phyloP scores from a whole-genome alignment of 2,113 vertebrate genomes.

The Microtus richardsoni region DNA sequence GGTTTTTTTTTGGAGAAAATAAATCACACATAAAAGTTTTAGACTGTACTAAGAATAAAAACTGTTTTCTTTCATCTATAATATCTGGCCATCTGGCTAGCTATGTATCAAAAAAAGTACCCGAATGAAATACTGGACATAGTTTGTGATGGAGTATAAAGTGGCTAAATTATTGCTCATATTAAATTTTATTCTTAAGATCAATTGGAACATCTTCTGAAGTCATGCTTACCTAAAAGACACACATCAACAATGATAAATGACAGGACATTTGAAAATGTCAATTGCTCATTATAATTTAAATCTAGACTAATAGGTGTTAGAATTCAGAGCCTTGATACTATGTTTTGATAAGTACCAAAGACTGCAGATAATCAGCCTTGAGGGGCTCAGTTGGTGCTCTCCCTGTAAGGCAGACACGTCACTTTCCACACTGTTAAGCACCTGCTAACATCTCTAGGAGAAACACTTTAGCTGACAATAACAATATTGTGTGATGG shows the following conservation, averaged over 20 bases:
- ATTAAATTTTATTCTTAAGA: slow-evolving; percentile 42
- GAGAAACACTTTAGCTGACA: slow-evolving; percentile 22
- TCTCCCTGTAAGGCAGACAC: neutral
- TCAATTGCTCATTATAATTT: slow-evolving; percentile 58
- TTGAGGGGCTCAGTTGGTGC: neutral
- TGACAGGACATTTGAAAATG: slow-evolving; percentile 26
- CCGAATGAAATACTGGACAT: neutral
- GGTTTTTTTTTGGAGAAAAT: neutral
- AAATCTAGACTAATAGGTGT: neutral
- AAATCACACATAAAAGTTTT: neutral
- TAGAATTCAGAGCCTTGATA: neutral
- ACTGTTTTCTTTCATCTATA: neutral
- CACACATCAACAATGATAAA: neutral
- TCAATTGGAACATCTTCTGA: neutral
- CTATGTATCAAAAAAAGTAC: neutral
- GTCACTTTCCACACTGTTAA: neutral
- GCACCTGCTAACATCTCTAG: neutral
- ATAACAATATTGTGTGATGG: neutral
- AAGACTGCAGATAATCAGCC: neutral
- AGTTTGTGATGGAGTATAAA: neutral
- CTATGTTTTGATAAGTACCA: slow-evolving; percentile 49
- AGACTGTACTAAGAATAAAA: neutral
- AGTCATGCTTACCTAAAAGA: neutral
- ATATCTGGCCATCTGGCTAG: neutral
- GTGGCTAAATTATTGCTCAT: neutral